phyloP scores from a whole-genome alignment of 2,113 vertebrate genomes.

The Ailurus styani region DNA sequence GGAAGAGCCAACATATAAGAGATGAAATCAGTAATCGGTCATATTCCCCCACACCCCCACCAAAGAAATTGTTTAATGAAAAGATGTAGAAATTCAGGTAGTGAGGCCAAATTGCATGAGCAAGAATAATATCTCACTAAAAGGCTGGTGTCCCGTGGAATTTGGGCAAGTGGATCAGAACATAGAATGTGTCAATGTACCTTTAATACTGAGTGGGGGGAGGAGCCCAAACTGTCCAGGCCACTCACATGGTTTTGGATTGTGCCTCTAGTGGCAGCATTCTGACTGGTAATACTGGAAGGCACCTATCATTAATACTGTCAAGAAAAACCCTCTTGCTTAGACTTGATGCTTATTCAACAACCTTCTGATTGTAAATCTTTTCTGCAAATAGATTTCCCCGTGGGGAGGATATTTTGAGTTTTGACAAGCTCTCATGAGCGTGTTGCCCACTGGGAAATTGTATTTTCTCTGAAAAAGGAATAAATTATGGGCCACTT shows the following conservation, averaged over 20 bases:
- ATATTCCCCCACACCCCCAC: not conserved
- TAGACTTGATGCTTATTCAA: not conserved
- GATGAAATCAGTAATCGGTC: not conserved
- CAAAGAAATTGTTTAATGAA: not conserved
- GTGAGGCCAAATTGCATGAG: not conserved
- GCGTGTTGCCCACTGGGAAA: not conserved
- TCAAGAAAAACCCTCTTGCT: not conserved
- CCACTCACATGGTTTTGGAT: not conserved
- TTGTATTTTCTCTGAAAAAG: constrained; percentile 12
- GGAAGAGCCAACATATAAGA: not conserved
- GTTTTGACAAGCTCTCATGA: not conserved
- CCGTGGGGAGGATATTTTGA: not conserved
- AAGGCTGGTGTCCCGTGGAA: not conserved
- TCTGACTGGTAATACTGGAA: not conserved
- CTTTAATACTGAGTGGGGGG: not conserved
- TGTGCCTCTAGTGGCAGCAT: not conserved
- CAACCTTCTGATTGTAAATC: not conserved
- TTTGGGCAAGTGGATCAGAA: not conserved
- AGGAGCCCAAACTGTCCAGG: not conserved
- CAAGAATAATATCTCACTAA: not conserved
- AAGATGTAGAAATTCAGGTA: not conserved
- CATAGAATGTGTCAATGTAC: not conserved
- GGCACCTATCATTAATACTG: not conserved
- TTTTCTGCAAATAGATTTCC: not conserved
- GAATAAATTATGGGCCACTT: not conserved